These are phyloP conservation scores for Arizona elegans DNA, from an alignment of 2,113 vertebrate genomes.

Conservation along the genomic window DNA sequence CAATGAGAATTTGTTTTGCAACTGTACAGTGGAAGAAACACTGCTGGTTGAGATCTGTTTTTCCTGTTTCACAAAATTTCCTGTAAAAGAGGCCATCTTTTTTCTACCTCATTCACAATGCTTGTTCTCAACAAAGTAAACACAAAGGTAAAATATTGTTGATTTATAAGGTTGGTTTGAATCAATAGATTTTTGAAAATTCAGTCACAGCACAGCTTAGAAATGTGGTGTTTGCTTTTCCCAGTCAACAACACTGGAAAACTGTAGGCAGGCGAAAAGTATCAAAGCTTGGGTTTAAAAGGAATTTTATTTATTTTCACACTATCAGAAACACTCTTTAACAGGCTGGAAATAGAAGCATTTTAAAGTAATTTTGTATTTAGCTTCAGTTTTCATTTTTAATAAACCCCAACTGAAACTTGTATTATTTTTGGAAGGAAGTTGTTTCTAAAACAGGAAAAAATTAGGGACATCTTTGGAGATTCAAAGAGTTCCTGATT, in stretches of 20 bases:
- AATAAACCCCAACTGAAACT: background rate
- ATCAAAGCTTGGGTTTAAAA: background rate
- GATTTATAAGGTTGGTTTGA: background rate
- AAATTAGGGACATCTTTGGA: background rate
- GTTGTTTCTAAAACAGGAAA: background rate
- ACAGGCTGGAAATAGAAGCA: too few species aligned
- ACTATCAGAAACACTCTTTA: background rate
- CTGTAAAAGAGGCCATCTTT: background rate
- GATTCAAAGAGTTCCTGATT: background rate
- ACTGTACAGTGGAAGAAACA: background rate
- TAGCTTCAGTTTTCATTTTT: background rate
- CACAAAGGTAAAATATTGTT: background rate
- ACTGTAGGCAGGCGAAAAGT: background rate
- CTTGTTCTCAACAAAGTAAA: background rate
- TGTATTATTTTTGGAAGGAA: background rate
- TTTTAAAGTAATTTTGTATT: background rate
- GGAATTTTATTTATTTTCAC: background rate
- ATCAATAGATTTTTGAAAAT: background rate
- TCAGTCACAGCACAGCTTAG: background rate
- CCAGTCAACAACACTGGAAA: background rate
- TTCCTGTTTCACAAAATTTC: background rate
- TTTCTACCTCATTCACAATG: background rate
- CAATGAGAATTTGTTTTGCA: background rate
- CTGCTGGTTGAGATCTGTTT: background rate
- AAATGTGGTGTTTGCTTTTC: background rate